A percentile compares a stretch with the other conserved stretches of the same genome.
Conservation (phyloP, 2,888 invertebrate genomes). For the Hybos culiciformis region DNA sequence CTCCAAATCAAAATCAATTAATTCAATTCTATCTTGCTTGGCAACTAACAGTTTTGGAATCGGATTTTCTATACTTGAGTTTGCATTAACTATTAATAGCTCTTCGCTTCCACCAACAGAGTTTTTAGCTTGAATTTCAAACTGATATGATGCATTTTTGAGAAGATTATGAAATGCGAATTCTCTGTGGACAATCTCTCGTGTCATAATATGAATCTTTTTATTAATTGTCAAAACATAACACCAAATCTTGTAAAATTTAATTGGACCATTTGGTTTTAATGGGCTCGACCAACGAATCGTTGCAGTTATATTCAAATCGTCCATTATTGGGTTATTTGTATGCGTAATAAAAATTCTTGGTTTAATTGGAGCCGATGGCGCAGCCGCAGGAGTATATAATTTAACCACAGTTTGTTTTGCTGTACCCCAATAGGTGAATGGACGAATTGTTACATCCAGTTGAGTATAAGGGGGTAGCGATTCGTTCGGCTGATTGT, state of each 20-base stretch:
- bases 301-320: conserved; percentile 40
- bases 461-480: conserved; percentile 52
- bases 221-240: too few relatives aligned
- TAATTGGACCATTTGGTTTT: conserved; percentile 58
- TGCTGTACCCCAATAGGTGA: conserved; percentile 74
- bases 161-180: too few relatives aligned
- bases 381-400: conserved; percentile 67
- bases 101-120: conserved; percentile 69
- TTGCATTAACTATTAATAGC: conserved; percentile 47
- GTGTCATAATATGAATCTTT: too few relatives aligned
- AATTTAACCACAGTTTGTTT: conserved; percentile 46
- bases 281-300: conserved; percentile 72
- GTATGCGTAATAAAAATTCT: conserved; percentile 56
- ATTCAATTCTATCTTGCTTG: conserved; percentile 54
- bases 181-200: too few relatives aligned
- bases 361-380: conserved; percentile 57
- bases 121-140: conserved; percentile 56
- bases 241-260: conserved; percentile 49
- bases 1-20: conserved; percentile 62
- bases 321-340: conserved; percentile 24
- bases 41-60: conserved; percentile 66
- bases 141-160: conserved; percentile 50
- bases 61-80: conserved; percentile 59
- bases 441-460: conserved; percentile 61
- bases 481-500: conserved; percentile 38